These are phyloP conservation scores for Meda fulgida DNA, from an alignment of 2,797 vertebrate genomes.

Conservation along the genomic window DNA sequence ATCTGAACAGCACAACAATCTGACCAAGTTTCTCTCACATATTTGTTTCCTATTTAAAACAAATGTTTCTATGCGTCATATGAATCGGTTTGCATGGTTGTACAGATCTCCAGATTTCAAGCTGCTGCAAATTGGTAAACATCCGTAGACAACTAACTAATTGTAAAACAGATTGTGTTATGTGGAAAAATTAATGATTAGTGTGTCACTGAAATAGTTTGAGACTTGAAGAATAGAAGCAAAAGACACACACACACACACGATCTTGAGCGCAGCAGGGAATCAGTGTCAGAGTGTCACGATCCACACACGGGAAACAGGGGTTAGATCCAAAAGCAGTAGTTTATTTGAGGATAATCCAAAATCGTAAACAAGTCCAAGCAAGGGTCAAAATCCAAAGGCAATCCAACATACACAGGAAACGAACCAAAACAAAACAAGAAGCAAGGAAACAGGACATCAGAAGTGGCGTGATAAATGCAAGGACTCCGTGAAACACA, in stretches of 20 bases:
- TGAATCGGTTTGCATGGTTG: background rate
- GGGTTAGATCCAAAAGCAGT: too few relatives aligned
- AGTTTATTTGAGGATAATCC: too few relatives aligned
- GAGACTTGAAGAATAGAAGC: background rate
- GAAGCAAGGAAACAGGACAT: too few relatives aligned
- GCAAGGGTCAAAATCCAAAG: too few relatives aligned
- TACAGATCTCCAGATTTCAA: background rate
- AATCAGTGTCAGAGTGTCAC: conserved; percentile 46
- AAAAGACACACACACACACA: conserved; percentile 55
- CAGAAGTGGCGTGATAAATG: too few relatives aligned
- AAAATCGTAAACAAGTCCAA: too few relatives aligned
- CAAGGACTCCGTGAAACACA: too few relatives aligned
- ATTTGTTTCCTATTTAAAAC: conserved; percentile 4
- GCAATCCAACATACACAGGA: too few relatives aligned
- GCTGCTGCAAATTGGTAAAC: conserved; percentile 24
- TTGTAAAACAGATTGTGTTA: conserved; percentile 19
- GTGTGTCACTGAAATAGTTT: background rate
- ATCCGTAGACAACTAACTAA: background rate
- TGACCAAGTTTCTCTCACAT: background rate
- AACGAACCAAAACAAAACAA: too few relatives aligned
- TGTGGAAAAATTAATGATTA: background rate
- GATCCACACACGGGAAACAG: too few relatives aligned
- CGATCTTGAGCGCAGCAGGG: conserved; percentile 18
- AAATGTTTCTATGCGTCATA: background rate
- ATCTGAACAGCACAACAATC: background rate